phyloP scores from a whole-genome alignment of 2,113 vertebrate genomes.

The Maccullochella peelii region DNA sequence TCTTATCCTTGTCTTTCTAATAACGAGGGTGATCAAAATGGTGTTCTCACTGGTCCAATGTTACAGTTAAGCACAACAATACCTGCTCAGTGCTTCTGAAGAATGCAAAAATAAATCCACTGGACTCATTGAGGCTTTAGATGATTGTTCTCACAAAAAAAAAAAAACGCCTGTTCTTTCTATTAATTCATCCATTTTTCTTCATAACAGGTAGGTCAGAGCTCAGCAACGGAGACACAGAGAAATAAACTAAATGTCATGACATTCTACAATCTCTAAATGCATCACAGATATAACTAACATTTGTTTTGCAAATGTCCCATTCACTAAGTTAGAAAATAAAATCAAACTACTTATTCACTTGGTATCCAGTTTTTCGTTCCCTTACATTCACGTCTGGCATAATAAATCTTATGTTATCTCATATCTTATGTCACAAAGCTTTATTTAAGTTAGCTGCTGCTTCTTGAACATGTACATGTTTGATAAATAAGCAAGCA shows the following conservation, averaged over 20 bases:
- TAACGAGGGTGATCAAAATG: constrained; percentile 53
- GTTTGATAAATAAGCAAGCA: neutral
- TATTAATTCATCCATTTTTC: neutral
- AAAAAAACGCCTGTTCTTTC: constrained; percentile 19
- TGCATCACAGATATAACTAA: constrained; percentile 12
- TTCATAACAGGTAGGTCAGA: constrained; percentile 14
- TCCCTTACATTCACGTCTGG: neutral
- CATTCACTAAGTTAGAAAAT: constrained; percentile 26
- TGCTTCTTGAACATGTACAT: neutral
- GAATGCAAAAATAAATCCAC: constrained; percentile 73
- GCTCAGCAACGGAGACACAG: neutral
- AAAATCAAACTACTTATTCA: constrained; percentile 29
- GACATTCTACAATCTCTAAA: neutral
- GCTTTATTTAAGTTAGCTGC: neutral
- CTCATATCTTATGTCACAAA: neutral
- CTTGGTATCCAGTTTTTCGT: constrained; percentile 18
- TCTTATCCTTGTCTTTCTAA: constrained; percentile 59
- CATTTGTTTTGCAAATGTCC: constrained; percentile 19
- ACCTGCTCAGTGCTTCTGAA: constrained; percentile 47
- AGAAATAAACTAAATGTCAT: constrained; percentile 6
- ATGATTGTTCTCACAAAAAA: constrained; percentile 48
- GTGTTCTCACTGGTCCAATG: constrained; percentile 55
- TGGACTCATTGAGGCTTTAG: constrained; percentile 48
- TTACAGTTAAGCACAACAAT: constrained; percentile 54
- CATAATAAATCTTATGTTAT: neutral